Base-by-base conservation (phyloP, 2,797 vertebrate species). In the Spondyliosoma cantharus region DNA sequence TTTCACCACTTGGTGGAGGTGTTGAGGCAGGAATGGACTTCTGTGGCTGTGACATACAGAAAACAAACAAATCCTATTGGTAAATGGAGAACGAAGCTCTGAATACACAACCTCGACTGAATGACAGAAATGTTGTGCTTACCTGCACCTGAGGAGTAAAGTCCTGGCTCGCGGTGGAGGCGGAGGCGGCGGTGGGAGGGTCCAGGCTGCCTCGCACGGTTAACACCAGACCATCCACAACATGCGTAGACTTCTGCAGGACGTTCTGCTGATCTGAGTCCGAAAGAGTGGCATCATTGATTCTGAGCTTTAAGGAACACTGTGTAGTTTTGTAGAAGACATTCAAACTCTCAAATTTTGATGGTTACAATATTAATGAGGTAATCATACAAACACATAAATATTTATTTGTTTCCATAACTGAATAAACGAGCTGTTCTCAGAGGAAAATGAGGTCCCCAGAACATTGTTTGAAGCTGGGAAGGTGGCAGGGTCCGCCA, bases 191-290 rank as follows among this genome's bases (percentile, higher is more conserved):
- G 32, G n/a, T 7, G 3, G 1, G 1, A 52, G 53, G 42, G 0
- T 70, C 17, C 2, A 46, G 43, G 32, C 65, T 64, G 42, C 4
- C 65, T 69, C 29, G 70, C 2, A 90, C 86, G 0, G 5, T 66
- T 3, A 91, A 3, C 53, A 17, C 64, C 52, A 90, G 43, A 62
- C 0, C 7, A 7, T 75, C 27, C 62, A 91, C 58, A 3, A 19
- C 42, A 24, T 90, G 89, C 53, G 76, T 0, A 1, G 4, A 9
- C 46, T 3, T 84, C 68, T 45, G 24, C 43, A 90, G 77, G 1
- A 90, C 81, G 5, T 29, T 8, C 42, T 87, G 85, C 53, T 90
- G 87, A 62, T 60, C 89, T 91, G 14, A 48, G 4, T 50, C 3
- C n/a, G 14, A 9, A 27, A 2, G 43, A n/a, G 3, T 3, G 1